phyloP scores from a whole-genome alignment of 2,113 vertebrate species.

The Condylura cristata region DNA sequence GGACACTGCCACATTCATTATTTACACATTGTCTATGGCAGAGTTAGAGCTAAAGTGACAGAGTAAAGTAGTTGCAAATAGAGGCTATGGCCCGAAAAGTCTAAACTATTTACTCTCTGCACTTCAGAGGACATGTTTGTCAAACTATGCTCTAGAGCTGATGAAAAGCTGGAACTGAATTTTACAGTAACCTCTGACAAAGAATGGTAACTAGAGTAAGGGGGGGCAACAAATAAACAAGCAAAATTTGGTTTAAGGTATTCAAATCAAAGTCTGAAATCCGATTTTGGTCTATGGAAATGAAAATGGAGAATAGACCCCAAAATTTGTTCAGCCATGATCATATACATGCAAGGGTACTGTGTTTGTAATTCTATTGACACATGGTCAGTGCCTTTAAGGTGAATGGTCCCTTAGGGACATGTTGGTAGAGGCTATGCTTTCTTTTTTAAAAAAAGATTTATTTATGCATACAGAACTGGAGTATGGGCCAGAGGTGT shows the following conservation, averaged over 20 bases:
- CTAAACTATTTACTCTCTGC: background rate
- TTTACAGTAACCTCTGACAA: background rate
- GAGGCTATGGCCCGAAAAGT: background rate
- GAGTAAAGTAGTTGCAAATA: background rate
- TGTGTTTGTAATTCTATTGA: background rate
- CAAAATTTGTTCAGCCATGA: background rate
- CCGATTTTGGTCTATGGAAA: background rate
- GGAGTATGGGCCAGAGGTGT: too few species aligned
- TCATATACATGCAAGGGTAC: background rate
- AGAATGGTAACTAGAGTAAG: background rate
- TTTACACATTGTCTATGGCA: background rate
- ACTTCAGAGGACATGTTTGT: background rate
- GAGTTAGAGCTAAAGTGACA: background rate
- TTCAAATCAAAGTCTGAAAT: background rate
- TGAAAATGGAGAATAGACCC: background rate
- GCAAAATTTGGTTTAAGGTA: background rate
- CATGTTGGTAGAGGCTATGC: rapidly evolving
- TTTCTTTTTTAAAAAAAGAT: too few species aligned
- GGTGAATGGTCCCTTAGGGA: background rate
- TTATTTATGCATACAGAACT: too few species aligned
- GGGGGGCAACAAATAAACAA: background rate
- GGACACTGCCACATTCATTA: background rate
- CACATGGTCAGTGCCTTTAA: background rate
- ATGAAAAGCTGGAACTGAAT: background rate
- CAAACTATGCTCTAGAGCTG: background rate